phyloP scores from a whole-genome alignment of 2,797 vertebrate species.

The Labroides dimidiatus region DNA sequence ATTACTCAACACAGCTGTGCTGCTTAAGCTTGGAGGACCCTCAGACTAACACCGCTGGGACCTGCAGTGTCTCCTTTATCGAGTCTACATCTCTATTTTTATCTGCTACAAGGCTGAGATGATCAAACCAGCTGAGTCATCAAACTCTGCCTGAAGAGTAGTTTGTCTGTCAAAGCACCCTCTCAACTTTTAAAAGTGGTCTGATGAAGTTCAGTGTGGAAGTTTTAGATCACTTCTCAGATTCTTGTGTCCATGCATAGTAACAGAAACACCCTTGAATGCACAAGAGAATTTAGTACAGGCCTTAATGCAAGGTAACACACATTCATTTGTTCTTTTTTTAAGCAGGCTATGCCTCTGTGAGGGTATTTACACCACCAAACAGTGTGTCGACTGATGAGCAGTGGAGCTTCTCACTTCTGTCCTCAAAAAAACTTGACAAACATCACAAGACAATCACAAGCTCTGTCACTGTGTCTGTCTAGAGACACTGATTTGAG shows the following conservation, averaged over 20 bases:
- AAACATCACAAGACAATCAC: background rate
- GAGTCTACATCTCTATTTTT: background rate
- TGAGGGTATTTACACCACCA: background rate
- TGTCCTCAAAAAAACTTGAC: background rate
- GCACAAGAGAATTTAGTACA: background rate
- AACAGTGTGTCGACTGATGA: background rate
- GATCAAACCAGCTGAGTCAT: background rate
- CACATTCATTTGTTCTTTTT: background rate
- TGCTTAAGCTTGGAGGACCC: background rate
- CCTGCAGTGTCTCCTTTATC: background rate
- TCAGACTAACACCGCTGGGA: background rate
- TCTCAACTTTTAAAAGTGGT: background rate
- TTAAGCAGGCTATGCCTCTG: background rate
- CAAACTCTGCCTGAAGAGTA: background rate
- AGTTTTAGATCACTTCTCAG: background rate
- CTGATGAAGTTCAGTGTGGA: background rate
- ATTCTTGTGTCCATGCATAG: background rate
- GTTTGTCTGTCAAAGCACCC: background rate
- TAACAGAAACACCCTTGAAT: background rate
- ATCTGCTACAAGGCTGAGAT: background rate
- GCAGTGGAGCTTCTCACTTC: background rate
- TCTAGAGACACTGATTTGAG: background rate
- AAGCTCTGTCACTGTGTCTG: background rate
- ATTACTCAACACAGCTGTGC: conserved; percentile 1
- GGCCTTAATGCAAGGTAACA: background rate